Evolutionary conservation across 2,113 vertebrate genomes (phyloP), one percentile per base, ranked within the genome.

Genomic region (Tyto alba): DNA sequence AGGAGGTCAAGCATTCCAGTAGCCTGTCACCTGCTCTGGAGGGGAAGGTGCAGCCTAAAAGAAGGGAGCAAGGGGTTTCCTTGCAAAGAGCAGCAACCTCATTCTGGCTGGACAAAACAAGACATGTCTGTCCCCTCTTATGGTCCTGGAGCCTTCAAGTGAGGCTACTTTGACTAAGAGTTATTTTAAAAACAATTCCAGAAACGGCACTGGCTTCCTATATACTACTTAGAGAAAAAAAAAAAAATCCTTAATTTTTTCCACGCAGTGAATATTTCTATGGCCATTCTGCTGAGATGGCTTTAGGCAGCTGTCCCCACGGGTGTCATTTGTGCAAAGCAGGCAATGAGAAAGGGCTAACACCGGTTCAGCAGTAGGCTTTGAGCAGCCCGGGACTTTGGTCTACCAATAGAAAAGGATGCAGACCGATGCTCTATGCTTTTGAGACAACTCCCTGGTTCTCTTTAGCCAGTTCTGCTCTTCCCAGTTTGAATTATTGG

Each of bases 271-370:
- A 89, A 5, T 50, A 29, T 40, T 89, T 57, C 74, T 47, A 26
- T 5, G 25, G 66, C 40, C 6, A 2, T 50, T 48, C 45, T 79
- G 56, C 72, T 8, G 3, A n/a, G 88, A 10, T 12, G 27, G 16
- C 45, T 60, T 80, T 57, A 82, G 71, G 69, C n/a, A 76, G 60
- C 67, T 64, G 56, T 81, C 30, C 55, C 52, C 45, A 45, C 52
- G 21, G 30, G 14, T 64, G 57, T 22, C 0, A 0, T 21, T 52
- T 50, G 53, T 8, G 1, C 1, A 17, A 40, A 22, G 20, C 0
- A 0, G 21, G 36, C 45, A 34, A 36, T 18, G 27, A 74, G 55
- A 64, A 81, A 43, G 2, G 4, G 6, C 5, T 25, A 57, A 50
- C 45, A 11, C 0, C 0, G 0, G 14, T 19, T 29, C 52, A 41